phyloP scores from a whole-genome alignment of 2,113 vertebrate species.

The Rattus rattus region DNA sequence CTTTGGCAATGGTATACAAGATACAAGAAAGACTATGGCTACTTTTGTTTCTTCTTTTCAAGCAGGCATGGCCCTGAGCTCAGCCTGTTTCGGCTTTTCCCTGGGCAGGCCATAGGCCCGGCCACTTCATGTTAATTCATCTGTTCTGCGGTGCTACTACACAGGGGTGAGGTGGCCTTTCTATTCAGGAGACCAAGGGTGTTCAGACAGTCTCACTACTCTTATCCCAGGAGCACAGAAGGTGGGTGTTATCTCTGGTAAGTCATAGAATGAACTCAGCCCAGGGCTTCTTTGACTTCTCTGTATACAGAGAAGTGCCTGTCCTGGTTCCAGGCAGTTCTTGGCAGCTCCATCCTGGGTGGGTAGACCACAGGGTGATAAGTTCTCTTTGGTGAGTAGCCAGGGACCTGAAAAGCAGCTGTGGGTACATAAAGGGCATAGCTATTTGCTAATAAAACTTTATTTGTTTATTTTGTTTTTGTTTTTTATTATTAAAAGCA shows the following conservation, averaged over 20 bases:
- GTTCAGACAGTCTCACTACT: conserved; percentile 67
- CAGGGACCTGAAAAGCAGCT: background rate
- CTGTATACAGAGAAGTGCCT: background rate
- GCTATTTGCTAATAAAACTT: conserved; percentile 45
- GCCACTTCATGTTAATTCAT: conserved; percentile 81
- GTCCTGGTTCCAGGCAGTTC: background rate
- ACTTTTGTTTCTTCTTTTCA: conserved; percentile 83
- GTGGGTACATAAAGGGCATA: background rate
- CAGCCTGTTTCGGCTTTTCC: conserved; percentile 82
- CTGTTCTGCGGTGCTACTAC: conserved; percentile 61
- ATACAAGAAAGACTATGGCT: conserved; percentile 83
- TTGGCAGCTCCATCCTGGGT: background rate
- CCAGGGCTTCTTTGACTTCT: background rate
- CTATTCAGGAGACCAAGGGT: conserved; percentile 52
- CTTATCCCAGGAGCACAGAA: background rate
- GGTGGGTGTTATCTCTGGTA: conserved; percentile 1
- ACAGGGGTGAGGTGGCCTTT: background rate
- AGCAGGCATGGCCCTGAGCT: conserved; percentile 82
- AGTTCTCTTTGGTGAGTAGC: background rate
- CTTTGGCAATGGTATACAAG: conserved; percentile 84
- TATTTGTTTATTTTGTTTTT: background rate
- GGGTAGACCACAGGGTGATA: background rate
- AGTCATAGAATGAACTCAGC: background rate
- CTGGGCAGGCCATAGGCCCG: conserved; percentile 82
- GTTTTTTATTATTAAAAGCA: background rate